Conservation (phyloP, 2,888 invertebrate genomes). For the Morpho achilles region DNA sequence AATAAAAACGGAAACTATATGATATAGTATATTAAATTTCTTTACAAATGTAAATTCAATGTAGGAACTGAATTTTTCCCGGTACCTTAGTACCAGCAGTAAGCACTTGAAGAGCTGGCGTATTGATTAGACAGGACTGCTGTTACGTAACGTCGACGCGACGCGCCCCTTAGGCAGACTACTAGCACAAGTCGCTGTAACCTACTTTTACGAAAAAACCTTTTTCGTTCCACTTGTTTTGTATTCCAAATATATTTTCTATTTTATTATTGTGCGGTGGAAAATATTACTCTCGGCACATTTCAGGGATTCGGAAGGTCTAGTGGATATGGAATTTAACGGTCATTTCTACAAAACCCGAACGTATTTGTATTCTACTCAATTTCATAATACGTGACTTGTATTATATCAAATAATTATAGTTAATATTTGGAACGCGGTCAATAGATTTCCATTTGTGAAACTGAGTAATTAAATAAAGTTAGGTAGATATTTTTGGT, state of each 20-base stretch:
- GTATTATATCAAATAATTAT: too few relatives aligned
- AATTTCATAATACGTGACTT: too few relatives aligned
- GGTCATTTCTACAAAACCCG: neutral
- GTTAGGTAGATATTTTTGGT: too few relatives aligned
- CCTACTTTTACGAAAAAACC: slow-evolving; percentile 31
- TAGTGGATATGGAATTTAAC: neutral
- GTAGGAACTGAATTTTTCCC: too few relatives aligned
- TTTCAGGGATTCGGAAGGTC: neutral
- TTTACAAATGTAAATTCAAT: too few relatives aligned
- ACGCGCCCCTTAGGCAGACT: slow-evolving; percentile 50
- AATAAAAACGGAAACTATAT: too few relatives aligned
- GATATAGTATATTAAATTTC: too few relatives aligned
- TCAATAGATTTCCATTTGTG: too few relatives aligned
- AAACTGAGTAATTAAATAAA: too few relatives aligned
- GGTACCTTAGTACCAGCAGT: slow-evolving; percentile 43
- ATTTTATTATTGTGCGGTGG: slow-evolving; percentile 9
- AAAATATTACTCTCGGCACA: slow-evolving; percentile 1
- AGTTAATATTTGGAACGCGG: too few relatives aligned
- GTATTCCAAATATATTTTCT: slow-evolving; percentile 7
- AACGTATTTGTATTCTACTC: too few relatives aligned
- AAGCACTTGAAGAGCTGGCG: slow-evolving; percentile 58
- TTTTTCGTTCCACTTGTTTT: slow-evolving; percentile 17
- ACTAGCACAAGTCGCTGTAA: slow-evolving; percentile 33
- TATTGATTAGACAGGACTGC: slow-evolving; percentile 72
- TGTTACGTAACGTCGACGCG: slow-evolving; percentile 62